A percentile compares a stretch with the other conserved stretches of the same genome.
Evolutionary conservation across 2,797 vertebrate species (phyloP).

Genomic region (Centroberyx gerrardi): DNA sequence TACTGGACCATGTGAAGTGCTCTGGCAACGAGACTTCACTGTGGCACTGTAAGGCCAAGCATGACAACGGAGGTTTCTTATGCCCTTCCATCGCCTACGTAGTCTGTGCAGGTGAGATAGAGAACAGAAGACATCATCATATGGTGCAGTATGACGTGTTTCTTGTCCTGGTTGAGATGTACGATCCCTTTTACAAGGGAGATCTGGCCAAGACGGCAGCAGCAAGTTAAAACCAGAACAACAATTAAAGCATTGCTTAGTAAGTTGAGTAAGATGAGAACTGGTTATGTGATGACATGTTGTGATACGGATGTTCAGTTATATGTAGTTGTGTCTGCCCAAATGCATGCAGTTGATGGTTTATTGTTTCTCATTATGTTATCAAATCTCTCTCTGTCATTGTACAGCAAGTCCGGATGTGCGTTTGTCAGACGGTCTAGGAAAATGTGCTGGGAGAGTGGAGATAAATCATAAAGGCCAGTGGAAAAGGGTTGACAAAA

Average conservation of each 20-base stretch:
- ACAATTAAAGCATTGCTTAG: no score
- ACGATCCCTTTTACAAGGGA: no score
- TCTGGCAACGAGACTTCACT: conserved; percentile 59
- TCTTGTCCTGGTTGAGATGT: no score
- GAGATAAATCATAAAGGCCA: background rate
- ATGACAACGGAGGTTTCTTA: accelerated
- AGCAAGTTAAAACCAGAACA: no score
- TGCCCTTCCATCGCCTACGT: background rate
- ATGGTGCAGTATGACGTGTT: no score
- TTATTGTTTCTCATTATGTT: background rate
- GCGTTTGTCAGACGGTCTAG: conserved; percentile 34
- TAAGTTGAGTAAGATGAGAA: background rate
- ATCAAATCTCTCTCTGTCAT: background rate
- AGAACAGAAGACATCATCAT: no score
- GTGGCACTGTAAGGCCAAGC: conserved; percentile 72
- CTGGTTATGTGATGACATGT: background rate
- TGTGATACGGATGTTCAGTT: no score
- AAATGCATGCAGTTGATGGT: background rate
- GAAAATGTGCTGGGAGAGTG: conserved; percentile 62
- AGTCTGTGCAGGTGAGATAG: conserved; percentile 69
- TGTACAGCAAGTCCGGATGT: background rate
- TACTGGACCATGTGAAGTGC: conserved; percentile 57
- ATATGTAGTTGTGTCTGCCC: background rate
- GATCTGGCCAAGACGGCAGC: no score
- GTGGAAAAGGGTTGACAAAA: accelerated